Percentiles rank a stretch among this genome's conserved stretches.
phyloP scores from a whole-genome alignment of 2,888 invertebrate species.

The Hyles lineata region DNA sequence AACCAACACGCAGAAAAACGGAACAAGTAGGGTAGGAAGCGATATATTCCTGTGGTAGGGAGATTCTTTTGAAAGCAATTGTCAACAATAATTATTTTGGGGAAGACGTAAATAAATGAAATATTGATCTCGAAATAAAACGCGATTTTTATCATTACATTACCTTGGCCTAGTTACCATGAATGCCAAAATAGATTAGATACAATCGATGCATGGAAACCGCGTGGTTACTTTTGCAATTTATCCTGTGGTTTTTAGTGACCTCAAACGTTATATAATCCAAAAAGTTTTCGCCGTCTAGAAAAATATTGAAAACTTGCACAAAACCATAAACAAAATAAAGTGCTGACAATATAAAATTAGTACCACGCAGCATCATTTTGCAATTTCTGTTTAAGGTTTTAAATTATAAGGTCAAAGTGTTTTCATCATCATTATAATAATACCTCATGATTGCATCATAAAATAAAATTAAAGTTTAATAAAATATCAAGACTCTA shows the following conservation, averaged over 20 bases:
- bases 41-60: too few species aligned
- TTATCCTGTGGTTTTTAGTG: neutral
- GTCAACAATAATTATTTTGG: neutral
- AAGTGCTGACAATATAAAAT: neutral
- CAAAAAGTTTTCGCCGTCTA: neutral
- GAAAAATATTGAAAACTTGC: neutral
- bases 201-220: neutral
- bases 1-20: too few species aligned
- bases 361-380: neutral
- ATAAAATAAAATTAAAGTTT: slow-evolving; percentile 27
- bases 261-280: neutral
- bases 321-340: neutral
- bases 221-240: slow-evolving; percentile 14
- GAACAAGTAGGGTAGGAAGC: too few species aligned
- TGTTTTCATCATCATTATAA: neutral
- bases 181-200: slow-evolving; percentile 20
- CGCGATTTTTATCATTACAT: slow-evolving; percentile 2
- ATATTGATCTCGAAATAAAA: neutral
- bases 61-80: neutral
- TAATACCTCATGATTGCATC: neutral
- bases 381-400: neutral
- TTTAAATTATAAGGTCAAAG: neutral
- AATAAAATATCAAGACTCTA: neutral
- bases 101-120: neutral
- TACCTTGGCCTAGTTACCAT: slow-evolving; percentile 17